A percentile compares a stretch with the other conserved stretches of the same genome.
phyloP scores from a whole-genome alignment of 2,888 invertebrate genomes.

The Pterostichus niger region DNA sequence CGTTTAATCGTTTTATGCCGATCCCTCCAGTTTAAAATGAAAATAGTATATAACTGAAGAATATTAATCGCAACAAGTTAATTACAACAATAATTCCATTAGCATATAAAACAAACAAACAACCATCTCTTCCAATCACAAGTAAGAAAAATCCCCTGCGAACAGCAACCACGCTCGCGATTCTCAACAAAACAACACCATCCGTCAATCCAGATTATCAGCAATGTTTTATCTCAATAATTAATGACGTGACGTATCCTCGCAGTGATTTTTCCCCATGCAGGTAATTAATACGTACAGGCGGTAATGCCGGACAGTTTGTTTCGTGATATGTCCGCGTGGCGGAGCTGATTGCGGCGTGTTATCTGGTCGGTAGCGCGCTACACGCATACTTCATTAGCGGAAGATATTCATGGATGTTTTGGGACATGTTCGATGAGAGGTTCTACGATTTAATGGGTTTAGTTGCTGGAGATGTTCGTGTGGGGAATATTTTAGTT shows the following conservation, averaged over 20 bases:
- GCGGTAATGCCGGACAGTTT: slow-evolving; percentile 9
- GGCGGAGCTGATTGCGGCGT: slow-evolving; percentile 1
- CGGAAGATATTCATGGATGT: not conserved
- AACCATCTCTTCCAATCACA: slow-evolving; percentile 29
- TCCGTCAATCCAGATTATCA: slow-evolving; percentile 63
- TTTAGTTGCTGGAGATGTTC: too few species aligned
- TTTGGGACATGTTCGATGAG: not conserved
- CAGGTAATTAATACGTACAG: slow-evolving; percentile 61
- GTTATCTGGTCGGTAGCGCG: slow-evolving; percentile 46
- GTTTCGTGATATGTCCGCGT: slow-evolving; percentile 42
- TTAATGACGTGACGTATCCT: slow-evolving; percentile 64
- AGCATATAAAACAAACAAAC: slow-evolving; percentile 15
- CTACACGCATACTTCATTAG: slow-evolving; percentile 58
- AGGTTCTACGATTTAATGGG: too few species aligned
- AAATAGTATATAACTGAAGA: too few species aligned
- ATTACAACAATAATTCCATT: slow-evolving; percentile 52
- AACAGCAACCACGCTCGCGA: not conserved
- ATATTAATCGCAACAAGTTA: slow-evolving; percentile 9
- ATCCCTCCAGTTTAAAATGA: too few species aligned
- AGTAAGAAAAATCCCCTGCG: slow-evolving; percentile 4
- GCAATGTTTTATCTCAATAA: slow-evolving; percentile 63
- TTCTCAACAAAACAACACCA: slow-evolving; percentile 25
- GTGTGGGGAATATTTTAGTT: too few species aligned
- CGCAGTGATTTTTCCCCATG: slow-evolving; percentile 39
- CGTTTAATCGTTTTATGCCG: too few species aligned